Percentiles rank a stretch among this genome's conserved stretches.
Conservation (phyloP, 1,140 invertebrate species). For the Drosophila chauvacae region DNA sequence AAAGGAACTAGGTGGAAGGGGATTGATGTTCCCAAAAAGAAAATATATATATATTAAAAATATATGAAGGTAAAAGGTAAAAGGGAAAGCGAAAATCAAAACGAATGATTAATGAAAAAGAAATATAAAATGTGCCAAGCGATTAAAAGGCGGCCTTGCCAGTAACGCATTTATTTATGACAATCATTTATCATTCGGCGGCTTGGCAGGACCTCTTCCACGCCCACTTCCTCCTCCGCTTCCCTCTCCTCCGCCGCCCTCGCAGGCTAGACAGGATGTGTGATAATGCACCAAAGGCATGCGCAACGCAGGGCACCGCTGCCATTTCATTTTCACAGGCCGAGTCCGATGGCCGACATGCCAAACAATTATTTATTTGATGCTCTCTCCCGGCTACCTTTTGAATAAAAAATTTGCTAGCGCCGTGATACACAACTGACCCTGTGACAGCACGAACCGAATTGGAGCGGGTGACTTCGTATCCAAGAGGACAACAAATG, state of each 20-base stretch:
- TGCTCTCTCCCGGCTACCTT: slow-evolving; percentile 49
- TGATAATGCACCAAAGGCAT: slow-evolving; percentile 65
- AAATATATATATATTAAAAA: slow-evolving; percentile 11
- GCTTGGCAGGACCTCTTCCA: slow-evolving; percentile 28
- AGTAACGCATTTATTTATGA: slow-evolving; percentile 69
- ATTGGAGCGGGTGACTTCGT: neutral
- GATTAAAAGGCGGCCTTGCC: slow-evolving; percentile 71
- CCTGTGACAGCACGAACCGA: slow-evolving; percentile 2
- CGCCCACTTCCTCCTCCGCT: slow-evolving; percentile 7
- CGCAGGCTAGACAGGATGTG: slow-evolving; percentile 58
- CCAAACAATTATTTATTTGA: slow-evolving; percentile 68
- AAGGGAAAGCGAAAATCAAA: slow-evolving; percentile 61
- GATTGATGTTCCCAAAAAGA: slow-evolving; percentile 8
- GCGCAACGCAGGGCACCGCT: slow-evolving; percentile 19
- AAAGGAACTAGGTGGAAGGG: slow-evolving; percentile 8
- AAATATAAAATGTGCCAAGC: slow-evolving; percentile 72
- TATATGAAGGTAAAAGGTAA: slow-evolving; percentile 17
- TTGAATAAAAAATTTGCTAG: slow-evolving; percentile 59
- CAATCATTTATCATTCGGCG: slow-evolving; percentile 74
- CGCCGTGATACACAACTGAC: slow-evolving; percentile 33
- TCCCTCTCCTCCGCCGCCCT: neutral
- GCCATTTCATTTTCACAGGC: slow-evolving; percentile 32
- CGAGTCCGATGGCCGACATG: slow-evolving; percentile 40
- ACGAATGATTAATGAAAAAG: slow-evolving; percentile 72
- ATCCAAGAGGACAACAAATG: slow-evolving; percentile 25